A percentile compares a stretch with the other conserved stretches of the same genome.
These are phyloP conservation scores for Abrostola tripartita DNA, from an alignment of 2,888 invertebrate genomes.

Conservation along the genomic window DNA sequence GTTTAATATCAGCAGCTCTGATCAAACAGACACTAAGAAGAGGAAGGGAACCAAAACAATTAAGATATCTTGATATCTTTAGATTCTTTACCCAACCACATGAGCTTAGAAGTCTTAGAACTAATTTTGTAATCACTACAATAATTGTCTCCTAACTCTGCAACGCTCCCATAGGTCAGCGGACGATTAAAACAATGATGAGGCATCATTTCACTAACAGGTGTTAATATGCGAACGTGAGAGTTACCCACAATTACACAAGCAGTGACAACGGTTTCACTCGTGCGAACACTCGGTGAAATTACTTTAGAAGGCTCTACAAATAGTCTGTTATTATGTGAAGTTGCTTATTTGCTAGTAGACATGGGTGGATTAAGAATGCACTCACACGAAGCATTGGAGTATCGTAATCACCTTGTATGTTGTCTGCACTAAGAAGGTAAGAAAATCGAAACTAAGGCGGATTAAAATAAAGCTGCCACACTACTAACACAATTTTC, in stretches of 20 bases:
- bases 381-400: slow-evolving; percentile 15
- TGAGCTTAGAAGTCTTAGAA: too few relatives aligned
- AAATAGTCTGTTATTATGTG: slow-evolving; percentile 25
- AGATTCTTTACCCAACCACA: too few relatives aligned
- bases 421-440: too few relatives aligned
- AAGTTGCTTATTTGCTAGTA: slow-evolving; percentile 37
- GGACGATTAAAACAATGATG: slow-evolving; percentile 26
- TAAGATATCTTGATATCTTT: too few relatives aligned
- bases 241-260: slow-evolving; percentile 72
- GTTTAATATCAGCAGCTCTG: too few relatives aligned
- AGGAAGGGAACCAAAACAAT: too few relatives aligned
- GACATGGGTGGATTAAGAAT: slow-evolving; percentile 13
- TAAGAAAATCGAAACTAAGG: too few relatives aligned
- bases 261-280: slow-evolving; percentile 67
- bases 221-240: slow-evolving; percentile 62
- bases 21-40: too few relatives aligned
- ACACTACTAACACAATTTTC: too few relatives aligned
- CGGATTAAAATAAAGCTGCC: too few relatives aligned
- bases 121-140: slow-evolving; percentile 2
- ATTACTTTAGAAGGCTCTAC: slow-evolving; percentile 33
- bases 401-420: background rate
- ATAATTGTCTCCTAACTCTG: background rate
- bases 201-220: slow-evolving; percentile 47
- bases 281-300: slow-evolving; percentile 64
- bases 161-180: background rate